These are phyloP conservation scores for Athene noctua DNA, from an alignment of 2,113 vertebrate genomes.

Conservation along the genomic window DNA sequence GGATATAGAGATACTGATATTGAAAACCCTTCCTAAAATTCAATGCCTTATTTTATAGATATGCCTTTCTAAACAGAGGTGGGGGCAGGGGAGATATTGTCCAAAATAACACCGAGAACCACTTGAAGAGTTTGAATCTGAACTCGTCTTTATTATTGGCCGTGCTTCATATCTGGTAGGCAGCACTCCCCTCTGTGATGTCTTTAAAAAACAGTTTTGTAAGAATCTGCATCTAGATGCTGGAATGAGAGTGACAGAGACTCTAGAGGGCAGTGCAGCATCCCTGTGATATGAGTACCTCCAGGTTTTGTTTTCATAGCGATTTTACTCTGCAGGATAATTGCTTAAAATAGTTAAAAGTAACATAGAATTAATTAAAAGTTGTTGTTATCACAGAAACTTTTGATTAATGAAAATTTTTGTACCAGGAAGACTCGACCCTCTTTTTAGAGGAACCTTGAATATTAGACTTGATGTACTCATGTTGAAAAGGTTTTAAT, in stretches of 20 bases:
- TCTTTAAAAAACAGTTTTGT: not conserved
- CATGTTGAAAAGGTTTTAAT: not conserved
- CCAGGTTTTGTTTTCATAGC: not conserved
- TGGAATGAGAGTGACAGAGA: not conserved
- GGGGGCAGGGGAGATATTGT: accelerated
- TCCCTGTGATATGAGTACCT: not conserved
- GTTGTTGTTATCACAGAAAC: not conserved
- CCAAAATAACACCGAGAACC: not conserved
- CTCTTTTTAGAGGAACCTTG: not conserved
- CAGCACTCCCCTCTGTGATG: not conserved
- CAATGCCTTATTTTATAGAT: not conserved
- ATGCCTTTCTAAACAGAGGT: not conserved
- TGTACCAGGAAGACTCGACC: not conserved
- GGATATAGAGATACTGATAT: not conserved
- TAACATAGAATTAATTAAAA: not conserved
- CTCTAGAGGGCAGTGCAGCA: conserved; percentile 60
- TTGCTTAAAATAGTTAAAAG: not conserved
- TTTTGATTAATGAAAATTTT: not conserved
- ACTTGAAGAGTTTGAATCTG: not conserved
- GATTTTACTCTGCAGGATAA: not conserved
- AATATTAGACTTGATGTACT: not conserved
- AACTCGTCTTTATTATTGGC: not conserved
- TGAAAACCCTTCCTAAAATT: not conserved
- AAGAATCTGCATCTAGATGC: not conserved
- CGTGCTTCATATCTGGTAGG: accelerated